Conservation (phyloP, 2,113 vertebrate genomes). For the Rhegmatorhina hoffmannsi region DNA sequence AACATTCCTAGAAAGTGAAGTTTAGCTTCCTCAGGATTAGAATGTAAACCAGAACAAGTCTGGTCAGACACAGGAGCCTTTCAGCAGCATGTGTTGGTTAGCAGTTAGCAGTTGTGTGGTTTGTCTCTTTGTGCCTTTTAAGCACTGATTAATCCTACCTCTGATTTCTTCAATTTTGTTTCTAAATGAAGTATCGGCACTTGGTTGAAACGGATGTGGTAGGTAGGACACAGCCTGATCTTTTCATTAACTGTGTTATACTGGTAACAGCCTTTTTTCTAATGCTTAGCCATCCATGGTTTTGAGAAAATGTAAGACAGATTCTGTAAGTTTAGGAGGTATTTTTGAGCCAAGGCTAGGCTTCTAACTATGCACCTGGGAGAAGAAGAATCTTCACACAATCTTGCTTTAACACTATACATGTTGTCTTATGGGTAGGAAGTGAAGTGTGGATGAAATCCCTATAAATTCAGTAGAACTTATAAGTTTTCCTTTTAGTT, state of each 20-base stretch:
- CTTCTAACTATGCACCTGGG: not conserved
- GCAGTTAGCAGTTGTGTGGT: not conserved
- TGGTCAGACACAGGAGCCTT: constrained; percentile 19
- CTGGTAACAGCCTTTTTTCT: not conserved
- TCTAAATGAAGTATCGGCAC: fast-evolving
- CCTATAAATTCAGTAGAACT: not conserved
- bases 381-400: not conserved
- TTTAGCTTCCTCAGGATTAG: constrained; percentile 36
- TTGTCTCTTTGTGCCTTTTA: constrained; percentile 13
- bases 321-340: not conserved
- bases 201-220: not conserved
- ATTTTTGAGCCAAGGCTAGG: not conserved
- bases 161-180: not conserved
- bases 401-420: constrained; percentile 2
- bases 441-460: not conserved
- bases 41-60: constrained; percentile 23
- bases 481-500: not conserved
- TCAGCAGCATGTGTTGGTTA: not conserved
- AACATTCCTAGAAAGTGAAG: constrained; percentile 56
- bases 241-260: not conserved
- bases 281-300: not conserved
- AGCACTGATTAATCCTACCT: not conserved
- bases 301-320: not conserved
- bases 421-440: not conserved
- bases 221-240: not conserved